phyloP scores from a whole-genome alignment of 2,113 vertebrate genomes.

The Petroica traversi region DNA sequence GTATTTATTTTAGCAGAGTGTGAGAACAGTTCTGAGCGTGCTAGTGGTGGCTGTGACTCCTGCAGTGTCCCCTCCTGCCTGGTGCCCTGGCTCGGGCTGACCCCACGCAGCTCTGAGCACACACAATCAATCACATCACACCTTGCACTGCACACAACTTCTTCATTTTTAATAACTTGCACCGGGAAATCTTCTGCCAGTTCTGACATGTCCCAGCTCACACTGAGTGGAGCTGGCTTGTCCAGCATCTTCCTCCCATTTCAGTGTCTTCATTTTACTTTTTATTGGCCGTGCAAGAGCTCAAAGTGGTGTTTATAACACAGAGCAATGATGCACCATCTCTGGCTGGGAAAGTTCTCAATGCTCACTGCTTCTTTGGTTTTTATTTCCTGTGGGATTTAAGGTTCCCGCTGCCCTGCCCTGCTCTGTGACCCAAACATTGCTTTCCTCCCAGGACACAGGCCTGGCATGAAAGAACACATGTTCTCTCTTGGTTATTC shows the following conservation, averaged over 20 bases:
- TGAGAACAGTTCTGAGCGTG: not conserved
- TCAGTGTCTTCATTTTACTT: not conserved
- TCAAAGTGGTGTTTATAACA: not conserved
- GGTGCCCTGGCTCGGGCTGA: not conserved
- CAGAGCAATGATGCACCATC: not conserved
- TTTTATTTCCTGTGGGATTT: not conserved
- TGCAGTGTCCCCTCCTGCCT: not conserved
- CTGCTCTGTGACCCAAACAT: not conserved
- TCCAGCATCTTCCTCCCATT: not conserved
- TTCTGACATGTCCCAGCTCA: not conserved
- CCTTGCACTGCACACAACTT: not conserved
- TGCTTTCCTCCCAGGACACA: not conserved
- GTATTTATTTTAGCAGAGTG: not conserved
- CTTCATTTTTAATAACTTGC: not conserved
- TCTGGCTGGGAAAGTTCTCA: not conserved
- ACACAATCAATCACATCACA: not conserved
- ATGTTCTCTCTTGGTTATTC: rapidly evolving
- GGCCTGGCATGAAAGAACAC: not conserved
- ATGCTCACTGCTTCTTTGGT: rapidly evolving
- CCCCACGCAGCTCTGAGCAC: not conserved
- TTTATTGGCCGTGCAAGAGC: not conserved
- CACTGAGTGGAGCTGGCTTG: not conserved
- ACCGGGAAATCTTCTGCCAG: not conserved
- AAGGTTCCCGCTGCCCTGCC: not conserved
- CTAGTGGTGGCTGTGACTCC: not conserved